Evolutionary conservation across 2,113 vertebrate species (phyloP).

Genomic region (Athene cunicularia): DNA sequence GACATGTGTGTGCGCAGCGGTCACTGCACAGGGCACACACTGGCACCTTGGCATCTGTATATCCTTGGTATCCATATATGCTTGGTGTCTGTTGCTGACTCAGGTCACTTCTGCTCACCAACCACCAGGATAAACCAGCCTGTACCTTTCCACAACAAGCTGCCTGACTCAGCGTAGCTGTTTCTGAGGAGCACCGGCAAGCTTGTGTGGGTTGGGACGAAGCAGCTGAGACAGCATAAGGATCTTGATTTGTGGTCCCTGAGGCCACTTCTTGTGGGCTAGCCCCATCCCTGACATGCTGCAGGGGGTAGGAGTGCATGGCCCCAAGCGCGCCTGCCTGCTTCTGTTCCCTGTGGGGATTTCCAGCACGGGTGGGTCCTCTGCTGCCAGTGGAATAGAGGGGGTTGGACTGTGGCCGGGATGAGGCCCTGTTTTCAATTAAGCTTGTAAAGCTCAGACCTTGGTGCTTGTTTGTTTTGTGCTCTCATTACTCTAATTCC

Average conservation of each 20-base stretch:
- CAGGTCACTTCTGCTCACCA: background rate
- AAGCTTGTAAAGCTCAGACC: background rate
- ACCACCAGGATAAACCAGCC: background rate
- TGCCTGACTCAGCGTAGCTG: background rate
- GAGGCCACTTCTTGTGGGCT: background rate
- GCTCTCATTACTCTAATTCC: slow-evolving; percentile 25
- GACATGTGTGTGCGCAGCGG: background rate
- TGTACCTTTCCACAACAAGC: background rate
- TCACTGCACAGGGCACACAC: background rate
- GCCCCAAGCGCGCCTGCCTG: fast-evolving
- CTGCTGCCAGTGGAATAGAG: background rate
- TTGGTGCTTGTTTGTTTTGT: slow-evolving; percentile 37
- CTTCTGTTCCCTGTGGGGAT: background rate
- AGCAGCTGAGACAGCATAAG: background rate
- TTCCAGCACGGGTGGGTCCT: background rate
- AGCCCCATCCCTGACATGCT: background rate
- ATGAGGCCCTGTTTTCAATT: background rate
- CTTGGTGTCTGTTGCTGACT: background rate
- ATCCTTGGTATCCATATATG: background rate
- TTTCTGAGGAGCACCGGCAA: background rate
- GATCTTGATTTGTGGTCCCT: background rate
- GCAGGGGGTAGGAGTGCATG: background rate
- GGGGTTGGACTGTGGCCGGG: background rate
- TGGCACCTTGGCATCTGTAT: background rate
- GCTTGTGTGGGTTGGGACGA: background rate